Conservation (phyloP, 2,888 invertebrate species). For the Deilephila elpenor region DNA sequence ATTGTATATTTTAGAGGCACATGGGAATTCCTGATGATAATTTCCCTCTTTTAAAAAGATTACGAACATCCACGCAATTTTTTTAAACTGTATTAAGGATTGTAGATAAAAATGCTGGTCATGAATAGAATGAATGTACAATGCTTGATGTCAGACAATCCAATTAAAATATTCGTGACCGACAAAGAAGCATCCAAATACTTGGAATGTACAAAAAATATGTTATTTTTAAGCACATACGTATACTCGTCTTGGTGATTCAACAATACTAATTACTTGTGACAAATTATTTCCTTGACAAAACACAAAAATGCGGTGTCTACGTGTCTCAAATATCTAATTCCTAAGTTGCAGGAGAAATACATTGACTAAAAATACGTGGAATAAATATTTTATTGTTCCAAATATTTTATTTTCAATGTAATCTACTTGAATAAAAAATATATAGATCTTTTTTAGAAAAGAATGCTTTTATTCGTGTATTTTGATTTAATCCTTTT, state of each 20-base stretch:
- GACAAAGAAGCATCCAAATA: neutral
- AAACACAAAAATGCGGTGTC: neutral
- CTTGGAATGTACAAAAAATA: neutral
- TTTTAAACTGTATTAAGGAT: no score
- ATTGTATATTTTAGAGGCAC: neutral
- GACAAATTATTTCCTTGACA: slow-evolving; percentile 1
- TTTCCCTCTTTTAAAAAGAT: no score
- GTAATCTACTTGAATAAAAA: neutral
- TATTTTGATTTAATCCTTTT: neutral
- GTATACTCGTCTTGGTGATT: neutral
- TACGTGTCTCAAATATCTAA: neutral
- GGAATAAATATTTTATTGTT: neutral
- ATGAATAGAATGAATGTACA: no score
- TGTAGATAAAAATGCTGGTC: no score
- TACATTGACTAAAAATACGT: neutral
- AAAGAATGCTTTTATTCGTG: neutral
- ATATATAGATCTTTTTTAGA: neutral
- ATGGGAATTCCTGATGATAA: no score
- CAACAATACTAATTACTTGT: slow-evolving; percentile 8
- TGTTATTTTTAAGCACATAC: neutral
- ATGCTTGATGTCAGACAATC: no score
- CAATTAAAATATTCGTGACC: no score
- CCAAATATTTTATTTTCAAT: neutral
- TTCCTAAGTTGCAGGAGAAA: neutral
- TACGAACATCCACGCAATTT: no score